Evolutionary conservation across 1,140 invertebrate species (phyloP).

Genomic region (Campodea augens): DNA sequence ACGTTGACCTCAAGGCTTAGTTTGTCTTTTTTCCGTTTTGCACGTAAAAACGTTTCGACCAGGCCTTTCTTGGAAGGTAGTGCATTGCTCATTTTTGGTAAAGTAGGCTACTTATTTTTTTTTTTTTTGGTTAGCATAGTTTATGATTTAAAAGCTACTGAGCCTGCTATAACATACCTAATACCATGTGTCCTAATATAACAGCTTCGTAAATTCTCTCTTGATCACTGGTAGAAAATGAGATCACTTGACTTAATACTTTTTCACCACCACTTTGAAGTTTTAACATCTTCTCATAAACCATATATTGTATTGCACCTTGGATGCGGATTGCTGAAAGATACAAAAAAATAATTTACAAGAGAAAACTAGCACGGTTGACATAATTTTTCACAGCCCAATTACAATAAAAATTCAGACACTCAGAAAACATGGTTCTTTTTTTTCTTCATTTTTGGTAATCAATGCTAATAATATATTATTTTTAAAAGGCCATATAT

Average conservation of each 20-base stretch:
- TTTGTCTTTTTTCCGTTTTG: background rate
- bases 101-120: background rate
- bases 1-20: background rate
- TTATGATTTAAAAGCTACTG: background rate
- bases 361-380: too few relatives aligned
- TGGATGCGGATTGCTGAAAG: slow-evolving; percentile 13
- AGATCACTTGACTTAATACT: slow-evolving; percentile 15
- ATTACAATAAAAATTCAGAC: too few relatives aligned
- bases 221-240: slow-evolving; percentile 17
- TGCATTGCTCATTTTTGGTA: background rate
- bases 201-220: slow-evolving; percentile 17
- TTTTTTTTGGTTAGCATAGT: background rate
- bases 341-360: background rate
- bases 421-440: too few relatives aligned
- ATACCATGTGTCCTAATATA: slow-evolving; percentile 12
- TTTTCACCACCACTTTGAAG: slow-evolving; percentile 14
- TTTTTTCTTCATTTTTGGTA: too few relatives aligned
- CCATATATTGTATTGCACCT: slow-evolving; percentile 16
- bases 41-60: too few relatives aligned
- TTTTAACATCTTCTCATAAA: slow-evolving; percentile 16
- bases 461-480: too few relatives aligned
- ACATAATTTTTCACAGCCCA: too few relatives aligned
- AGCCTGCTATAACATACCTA: slow-evolving; percentile 11
- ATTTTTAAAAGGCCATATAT: too few relatives aligned
- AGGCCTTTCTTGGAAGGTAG: too few relatives aligned